phyloP scores from a whole-genome alignment of 2,888 invertebrate species.

The Petrolisthes cinctipes region DNA sequence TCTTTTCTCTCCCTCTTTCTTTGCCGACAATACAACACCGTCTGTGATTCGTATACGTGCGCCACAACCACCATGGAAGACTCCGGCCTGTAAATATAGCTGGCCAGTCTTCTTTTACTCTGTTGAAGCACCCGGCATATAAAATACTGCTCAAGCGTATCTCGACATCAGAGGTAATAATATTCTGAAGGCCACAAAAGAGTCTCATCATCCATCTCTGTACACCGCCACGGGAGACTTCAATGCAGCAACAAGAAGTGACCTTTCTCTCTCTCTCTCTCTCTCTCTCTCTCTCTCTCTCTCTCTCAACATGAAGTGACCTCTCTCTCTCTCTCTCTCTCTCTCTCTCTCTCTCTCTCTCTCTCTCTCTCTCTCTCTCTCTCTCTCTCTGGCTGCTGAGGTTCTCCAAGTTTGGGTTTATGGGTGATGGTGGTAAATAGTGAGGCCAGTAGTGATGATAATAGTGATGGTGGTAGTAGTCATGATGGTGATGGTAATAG shows the following conservation, averaged over 20 bases:
- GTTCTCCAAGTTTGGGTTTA: neutral
- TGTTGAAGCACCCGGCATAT: neutral
- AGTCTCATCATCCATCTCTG: slow-evolving; percentile 34
- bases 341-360: neutral
- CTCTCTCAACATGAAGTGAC: neutral
- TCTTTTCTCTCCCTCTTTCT: too few relatives aligned
- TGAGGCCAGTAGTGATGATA: neutral
- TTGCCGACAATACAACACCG: too few relatives aligned
- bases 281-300: neutral
- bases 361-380: slow-evolving; percentile 10
- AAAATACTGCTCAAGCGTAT: slow-evolving; percentile 30
- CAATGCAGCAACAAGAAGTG: slow-evolving; percentile 42
- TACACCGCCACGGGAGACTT: slow-evolving; percentile 38
- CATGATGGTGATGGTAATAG: neutral
- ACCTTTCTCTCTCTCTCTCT: slow-evolving; percentile 22
- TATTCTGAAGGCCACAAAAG: slow-evolving; percentile 33
- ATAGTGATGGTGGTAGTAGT: neutral
- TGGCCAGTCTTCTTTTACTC: too few relatives aligned
- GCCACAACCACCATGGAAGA: too few relatives aligned
- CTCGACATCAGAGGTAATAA: slow-evolving; percentile 38
- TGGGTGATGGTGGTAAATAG: neutral
- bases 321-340: slow-evolving; percentile 1
- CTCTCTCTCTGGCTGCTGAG: neutral
- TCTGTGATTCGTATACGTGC: too few relatives aligned
- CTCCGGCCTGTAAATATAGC: too few relatives aligned